Percentiles rank a stretch among this genome's conserved stretches.
Conservation (phyloP, 2,888 invertebrate genomes). For the Kryphioiulus occultus region DNA sequence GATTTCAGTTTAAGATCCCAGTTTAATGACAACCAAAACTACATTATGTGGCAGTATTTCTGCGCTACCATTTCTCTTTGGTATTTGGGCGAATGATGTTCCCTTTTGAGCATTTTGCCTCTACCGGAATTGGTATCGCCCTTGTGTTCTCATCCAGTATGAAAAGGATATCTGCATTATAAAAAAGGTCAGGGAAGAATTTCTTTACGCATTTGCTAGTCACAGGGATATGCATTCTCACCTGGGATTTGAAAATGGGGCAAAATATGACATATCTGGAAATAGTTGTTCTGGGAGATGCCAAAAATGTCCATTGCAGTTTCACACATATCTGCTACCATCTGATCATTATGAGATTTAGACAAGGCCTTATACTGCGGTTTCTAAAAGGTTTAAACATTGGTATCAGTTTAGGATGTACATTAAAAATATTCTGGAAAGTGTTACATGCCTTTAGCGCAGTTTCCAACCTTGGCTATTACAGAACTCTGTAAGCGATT, state of each 20-base stretch:
- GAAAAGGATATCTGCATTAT: not conserved
- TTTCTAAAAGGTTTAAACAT: not conserved
- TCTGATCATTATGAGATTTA: not conserved
- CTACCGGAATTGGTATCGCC: not conserved
- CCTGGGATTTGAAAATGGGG: slow-evolving; percentile 27
- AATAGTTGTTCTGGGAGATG: not conserved
- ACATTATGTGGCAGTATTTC: not conserved
- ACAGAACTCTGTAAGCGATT: not conserved
- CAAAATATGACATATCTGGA: not conserved
- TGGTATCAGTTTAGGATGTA: not conserved
- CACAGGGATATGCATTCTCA: not conserved
- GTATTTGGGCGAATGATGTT: not conserved
- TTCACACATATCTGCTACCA: not conserved
- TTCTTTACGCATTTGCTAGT: not conserved
- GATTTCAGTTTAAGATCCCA: not conserved
- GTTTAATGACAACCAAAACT: not conserved
- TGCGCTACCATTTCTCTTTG: slow-evolving; percentile 37
- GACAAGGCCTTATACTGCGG: not conserved
- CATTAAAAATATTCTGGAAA: not conserved
- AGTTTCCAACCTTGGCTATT: not conserved
- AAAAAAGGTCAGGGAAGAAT: not conserved
- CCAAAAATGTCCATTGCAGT: not conserved
- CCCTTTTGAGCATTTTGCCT: not conserved
- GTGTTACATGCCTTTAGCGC: not conserved
- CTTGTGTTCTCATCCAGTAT: not conserved